phyloP scores from a whole-genome alignment of 2,797 vertebrate genomes.

The Notamacropus eugenii region DNA sequence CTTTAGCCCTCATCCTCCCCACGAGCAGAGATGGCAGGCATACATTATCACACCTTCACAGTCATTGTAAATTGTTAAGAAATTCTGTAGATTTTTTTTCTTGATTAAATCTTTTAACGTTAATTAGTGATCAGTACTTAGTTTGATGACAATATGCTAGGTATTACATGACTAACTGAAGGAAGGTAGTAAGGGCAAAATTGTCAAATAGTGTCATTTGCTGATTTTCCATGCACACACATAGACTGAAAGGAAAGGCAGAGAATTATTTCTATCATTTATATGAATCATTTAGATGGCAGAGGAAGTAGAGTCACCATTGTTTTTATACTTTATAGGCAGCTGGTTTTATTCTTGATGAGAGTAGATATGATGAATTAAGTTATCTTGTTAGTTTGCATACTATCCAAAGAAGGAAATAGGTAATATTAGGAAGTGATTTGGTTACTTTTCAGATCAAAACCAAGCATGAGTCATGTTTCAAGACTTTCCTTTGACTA shows the following conservation, averaged over 20 bases:
- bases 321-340: not conserved
- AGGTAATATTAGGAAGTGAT: not conserved
- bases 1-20: not conserved
- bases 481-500: not conserved
- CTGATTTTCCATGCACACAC: constrained; percentile 5
- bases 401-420: not conserved
- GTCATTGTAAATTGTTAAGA: not conserved
- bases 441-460: constrained; percentile 24
- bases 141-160: constrained; percentile 23
- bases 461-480: not conserved
- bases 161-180: constrained; percentile 56
- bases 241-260: constrained; percentile 17
- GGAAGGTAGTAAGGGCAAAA: constrained; percentile 21
- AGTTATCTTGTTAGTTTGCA: not conserved
- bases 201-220: not conserved
- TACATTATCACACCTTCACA: not conserved
- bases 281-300: constrained; percentile 23
- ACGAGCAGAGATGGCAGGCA: not conserved
- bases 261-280: not conserved
- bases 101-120: constrained; percentile 40
- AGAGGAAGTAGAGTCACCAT: not conserved
- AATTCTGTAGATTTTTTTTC: not conserved
- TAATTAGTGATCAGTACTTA: constrained; percentile 61
- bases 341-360: not conserved
- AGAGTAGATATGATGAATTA: not conserved